Evolutionary conservation across 2,888 invertebrate genomes (phyloP).

Genomic region (Ennomos quercinarius): DNA sequence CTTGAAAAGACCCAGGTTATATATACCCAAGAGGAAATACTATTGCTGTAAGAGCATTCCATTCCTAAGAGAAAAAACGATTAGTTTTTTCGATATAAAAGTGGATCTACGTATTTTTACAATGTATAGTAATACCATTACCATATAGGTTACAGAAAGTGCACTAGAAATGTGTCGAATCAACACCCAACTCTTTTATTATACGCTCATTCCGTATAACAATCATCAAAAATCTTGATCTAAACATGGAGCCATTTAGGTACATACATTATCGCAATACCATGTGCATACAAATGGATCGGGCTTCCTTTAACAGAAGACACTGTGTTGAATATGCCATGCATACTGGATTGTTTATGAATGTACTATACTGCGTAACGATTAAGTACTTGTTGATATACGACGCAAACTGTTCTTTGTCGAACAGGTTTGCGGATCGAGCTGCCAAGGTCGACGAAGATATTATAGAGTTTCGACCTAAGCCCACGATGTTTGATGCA

Average conservation of each 20-base stretch:
- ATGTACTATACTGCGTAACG: not conserved
- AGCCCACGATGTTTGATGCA: not conserved
- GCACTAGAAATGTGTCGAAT: too few relatives aligned
- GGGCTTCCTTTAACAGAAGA: constrained; percentile 21
- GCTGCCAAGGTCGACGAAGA: constrained; percentile 5
- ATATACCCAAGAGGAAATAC: too few relatives aligned
- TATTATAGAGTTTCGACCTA: constrained; percentile 15
- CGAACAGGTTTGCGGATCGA: constrained; percentile 6
- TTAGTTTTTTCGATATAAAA: too few relatives aligned
- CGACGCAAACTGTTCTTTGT: constrained; percentile 1
- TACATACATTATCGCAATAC: constrained; percentile 8
- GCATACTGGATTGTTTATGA: constrained; percentile 22
- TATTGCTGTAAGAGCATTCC: too few relatives aligned
- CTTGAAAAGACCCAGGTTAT: too few relatives aligned
- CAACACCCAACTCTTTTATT: too few relatives aligned
- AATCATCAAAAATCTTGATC: too few relatives aligned
- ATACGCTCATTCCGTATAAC: not conserved
- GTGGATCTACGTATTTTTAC: too few relatives aligned
- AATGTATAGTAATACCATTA: too few relatives aligned
- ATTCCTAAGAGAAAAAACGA: too few relatives aligned
- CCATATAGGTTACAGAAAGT: too few relatives aligned
- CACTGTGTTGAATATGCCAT: constrained; percentile 11
- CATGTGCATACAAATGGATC: constrained; percentile 22
- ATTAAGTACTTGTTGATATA: constrained; percentile 13
- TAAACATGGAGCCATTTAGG: not conserved